These are phyloP conservation scores for Baryphthengus martii DNA, from an alignment of 2,113 vertebrate genomes.

Conservation along the genomic window DNA sequence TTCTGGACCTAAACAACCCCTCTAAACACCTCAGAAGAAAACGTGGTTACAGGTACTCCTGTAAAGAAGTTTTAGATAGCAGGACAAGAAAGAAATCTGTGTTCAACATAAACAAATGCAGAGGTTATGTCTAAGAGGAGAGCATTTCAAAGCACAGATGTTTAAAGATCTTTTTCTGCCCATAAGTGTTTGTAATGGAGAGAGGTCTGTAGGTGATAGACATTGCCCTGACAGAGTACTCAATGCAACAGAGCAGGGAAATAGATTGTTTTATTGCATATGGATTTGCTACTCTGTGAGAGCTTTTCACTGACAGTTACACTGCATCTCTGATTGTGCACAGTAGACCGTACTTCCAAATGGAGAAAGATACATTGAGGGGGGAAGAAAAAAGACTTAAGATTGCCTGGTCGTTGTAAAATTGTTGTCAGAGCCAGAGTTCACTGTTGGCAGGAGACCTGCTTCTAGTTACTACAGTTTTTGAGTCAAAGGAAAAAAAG, in stretches of 20 bases:
- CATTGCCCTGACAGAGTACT: background rate
- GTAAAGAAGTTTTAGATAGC: background rate
- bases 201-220: background rate
- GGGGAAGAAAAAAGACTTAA: background rate
- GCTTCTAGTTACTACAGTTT: background rate
- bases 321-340: accelerated
- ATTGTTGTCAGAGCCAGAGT: background rate
- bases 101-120: background rate
- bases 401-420: background rate
- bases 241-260: background rate
- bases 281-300: background rate
- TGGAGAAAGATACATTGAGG: background rate
- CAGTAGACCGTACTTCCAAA: background rate
- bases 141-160: background rate
- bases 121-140: background rate
- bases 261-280: background rate
- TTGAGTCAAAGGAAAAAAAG: background rate
- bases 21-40: background rate
- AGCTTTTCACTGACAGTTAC: background rate
- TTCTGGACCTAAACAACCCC: background rate
- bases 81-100: background rate
- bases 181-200: background rate
- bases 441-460: background rate
- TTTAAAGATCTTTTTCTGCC: background rate
- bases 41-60: background rate